phyloP scores from a whole-genome alignment of 2,888 invertebrate species.

The Ochlodes sylvanus region DNA sequence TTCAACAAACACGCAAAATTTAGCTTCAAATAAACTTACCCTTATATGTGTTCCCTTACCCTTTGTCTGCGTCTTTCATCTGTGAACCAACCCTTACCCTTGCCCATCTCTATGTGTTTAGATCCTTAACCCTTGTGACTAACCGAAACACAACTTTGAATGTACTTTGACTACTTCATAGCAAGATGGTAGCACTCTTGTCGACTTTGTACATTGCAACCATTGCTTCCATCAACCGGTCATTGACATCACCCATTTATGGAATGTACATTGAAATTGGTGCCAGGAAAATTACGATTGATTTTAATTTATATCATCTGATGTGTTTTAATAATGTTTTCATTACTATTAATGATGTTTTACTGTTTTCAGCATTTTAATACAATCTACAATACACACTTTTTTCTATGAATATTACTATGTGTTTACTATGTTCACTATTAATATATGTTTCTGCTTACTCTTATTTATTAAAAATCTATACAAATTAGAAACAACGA shows the following conservation, averaged over 20 bases:
- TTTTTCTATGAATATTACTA: neutral
- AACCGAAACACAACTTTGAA: slow-evolving; percentile 81
- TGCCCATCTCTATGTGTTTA: slow-evolving; percentile 84
- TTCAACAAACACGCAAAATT: slow-evolving; percentile 83
- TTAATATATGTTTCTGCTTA: neutral
- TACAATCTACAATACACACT: neutral
- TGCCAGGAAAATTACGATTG: slow-evolving; percentile 60
- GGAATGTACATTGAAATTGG: slow-evolving; percentile 71
- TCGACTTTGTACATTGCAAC: slow-evolving; percentile 81
- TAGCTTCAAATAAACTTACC: slow-evolving; percentile 85
- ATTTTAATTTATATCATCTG: slow-evolving; percentile 10
- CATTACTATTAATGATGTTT: slow-evolving; percentile 6
- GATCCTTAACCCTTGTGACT: slow-evolving; percentile 82
- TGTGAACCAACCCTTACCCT: slow-evolving; percentile 86
- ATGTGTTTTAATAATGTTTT: slow-evolving; percentile 7
- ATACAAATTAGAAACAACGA: too few species aligned
- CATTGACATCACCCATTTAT: slow-evolving; percentile 56
- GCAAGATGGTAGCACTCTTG: slow-evolving; percentile 70
- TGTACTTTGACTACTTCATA: slow-evolving; percentile 77
- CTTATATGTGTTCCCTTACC: slow-evolving; percentile 87
- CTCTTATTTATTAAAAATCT: neutral
- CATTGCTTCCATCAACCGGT: slow-evolving; percentile 78
- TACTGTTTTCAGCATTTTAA: slow-evolving; percentile 1
- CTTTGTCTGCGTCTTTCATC: slow-evolving; percentile 94
- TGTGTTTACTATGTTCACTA: neutral